Base-by-base conservation (phyloP, 30 jellyfish, hydroid and myxozoan genomes). In the Chironex yamaguchii region DNA sequence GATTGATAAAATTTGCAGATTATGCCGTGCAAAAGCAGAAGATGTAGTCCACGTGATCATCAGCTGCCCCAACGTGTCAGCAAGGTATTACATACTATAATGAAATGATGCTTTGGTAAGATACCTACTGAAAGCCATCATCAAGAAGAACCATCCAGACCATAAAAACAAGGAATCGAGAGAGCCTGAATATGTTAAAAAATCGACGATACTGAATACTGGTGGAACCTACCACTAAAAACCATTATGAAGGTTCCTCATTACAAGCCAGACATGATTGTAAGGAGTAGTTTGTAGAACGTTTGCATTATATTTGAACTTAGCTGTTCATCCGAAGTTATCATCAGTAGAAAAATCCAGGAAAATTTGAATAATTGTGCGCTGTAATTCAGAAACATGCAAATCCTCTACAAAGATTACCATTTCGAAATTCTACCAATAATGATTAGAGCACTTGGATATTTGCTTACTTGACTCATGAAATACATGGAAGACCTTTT, bases 31-130 rank as follows among this genome's bases (percentile, higher is more conserved):
- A 11, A 20, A 14, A 29, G 81, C 32, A 11, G 81, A 67, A 22
- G 81, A 67, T 30, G 32, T 67, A 14, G 17, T 70, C 6, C 81
- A 30, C 81, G 70, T 67, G 3, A 14, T 67, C 6, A 67, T 68
- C 70, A 6, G 71, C 69, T 67, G 81, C 32, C 81, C 81, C 62
- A 14, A 14, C 17, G 11, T 67, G 81, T 67, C 81, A 14, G 25
- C 67, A 6, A 23, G 81, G 17, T 67, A 67, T 22, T 67, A 67
- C 70, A 9, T 29, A 30, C 81, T 70, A 25, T 6, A 14, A 12
- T 13, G 81, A 67, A 68, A 67, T 30, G 81, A 67, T 22, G 58
- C 9, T n/a, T 42, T 42, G 58, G 58, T 17, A 42, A 42, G 17
- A 17, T 42, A 42, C 58, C 9, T 42, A 6, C 58, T 6, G 9